phyloP scores from a whole-genome alignment of 2,888 invertebrate genomes.

The Dryocosmus kuriphilus region DNA sequence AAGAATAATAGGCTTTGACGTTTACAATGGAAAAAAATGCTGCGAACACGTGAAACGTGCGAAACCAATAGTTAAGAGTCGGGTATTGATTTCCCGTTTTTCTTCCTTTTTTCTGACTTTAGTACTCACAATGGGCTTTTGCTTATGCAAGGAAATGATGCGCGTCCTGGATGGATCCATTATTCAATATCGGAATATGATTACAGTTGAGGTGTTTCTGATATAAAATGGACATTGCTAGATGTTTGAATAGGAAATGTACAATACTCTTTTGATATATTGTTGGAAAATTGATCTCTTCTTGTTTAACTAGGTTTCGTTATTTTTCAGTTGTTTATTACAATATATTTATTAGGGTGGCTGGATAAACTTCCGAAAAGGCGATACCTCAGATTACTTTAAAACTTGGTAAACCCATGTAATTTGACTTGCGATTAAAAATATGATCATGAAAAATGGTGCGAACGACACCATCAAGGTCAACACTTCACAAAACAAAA shows the following conservation, averaged over 20 bases:
- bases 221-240: neutral
- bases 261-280: neutral
- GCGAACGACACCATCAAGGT: too few species aligned
- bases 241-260: neutral
- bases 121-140: constrained; percentile 32
- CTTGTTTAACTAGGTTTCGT: too few species aligned
- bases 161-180: neutral
- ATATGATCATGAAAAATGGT: too few species aligned
- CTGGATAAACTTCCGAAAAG: too few species aligned
- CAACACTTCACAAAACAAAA: too few species aligned
- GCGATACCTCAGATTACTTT: too few species aligned
- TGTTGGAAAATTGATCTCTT: too few species aligned
- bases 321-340: too few species aligned
- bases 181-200: constrained; percentile 11
- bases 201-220: neutral
- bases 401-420: too few species aligned
- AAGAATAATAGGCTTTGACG: constrained; percentile 33
- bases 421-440: too few species aligned
- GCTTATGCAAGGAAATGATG: constrained; percentile 34
- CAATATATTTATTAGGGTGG: too few species aligned
- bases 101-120: constrained; percentile 31
- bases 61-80: constrained; percentile 36
- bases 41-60: constrained; percentile 17
- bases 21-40: constrained; percentile 18
- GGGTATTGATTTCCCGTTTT: constrained; percentile 36